Percentiles rank a stretch among this genome's conserved stretches.
Conservation (phyloP, 2,888 invertebrate genomes). For the Yponomeuta plumbellus region DNA sequence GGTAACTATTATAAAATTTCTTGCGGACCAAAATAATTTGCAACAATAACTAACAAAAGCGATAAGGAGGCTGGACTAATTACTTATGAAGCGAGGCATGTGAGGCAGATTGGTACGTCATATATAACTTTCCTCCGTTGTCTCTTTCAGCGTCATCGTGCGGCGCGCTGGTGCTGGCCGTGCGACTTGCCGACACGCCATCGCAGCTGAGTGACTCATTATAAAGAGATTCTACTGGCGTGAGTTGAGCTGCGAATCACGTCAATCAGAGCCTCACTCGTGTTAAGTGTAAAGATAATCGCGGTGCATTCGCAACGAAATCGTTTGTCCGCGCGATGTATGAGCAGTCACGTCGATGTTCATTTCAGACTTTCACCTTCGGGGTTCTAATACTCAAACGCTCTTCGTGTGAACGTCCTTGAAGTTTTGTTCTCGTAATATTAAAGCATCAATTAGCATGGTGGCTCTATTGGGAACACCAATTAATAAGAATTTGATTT, state of each 20-base stretch:
- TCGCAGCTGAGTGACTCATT: slow-evolving; percentile 20
- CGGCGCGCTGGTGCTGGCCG: slow-evolving; percentile 28
- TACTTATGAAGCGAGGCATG: background rate
- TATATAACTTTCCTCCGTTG: slow-evolving; percentile 40
- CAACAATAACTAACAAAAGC: background rate
- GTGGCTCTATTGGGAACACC: background rate
- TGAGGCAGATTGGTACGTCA: slow-evolving; percentile 29
- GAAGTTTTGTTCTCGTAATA: background rate
- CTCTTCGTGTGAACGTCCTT: background rate
- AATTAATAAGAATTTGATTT: slow-evolving; percentile 1
- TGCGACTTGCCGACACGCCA: slow-evolving; percentile 35
- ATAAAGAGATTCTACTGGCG: slow-evolving; percentile 10
- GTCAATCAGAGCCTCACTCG: slow-evolving; percentile 5
- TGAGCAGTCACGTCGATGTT: slow-evolving; percentile 35
- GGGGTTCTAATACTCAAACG: slow-evolving; percentile 15
- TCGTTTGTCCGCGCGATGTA: slow-evolving; percentile 41
- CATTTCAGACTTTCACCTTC: slow-evolving; percentile 44
- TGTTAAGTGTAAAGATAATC: slow-evolving; percentile 6
- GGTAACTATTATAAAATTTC: too few relatives aligned
- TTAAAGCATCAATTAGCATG: background rate
- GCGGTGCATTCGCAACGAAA: background rate
- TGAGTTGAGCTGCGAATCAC: slow-evolving; percentile 12
- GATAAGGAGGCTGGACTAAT: slow-evolving; percentile 1
- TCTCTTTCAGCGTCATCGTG: slow-evolving; percentile 43
- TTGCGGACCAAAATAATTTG: background rate